Evolutionary conservation across 2,797 vertebrate genomes (phyloP).

Genomic region (Aldrovandia affinis): DNA sequence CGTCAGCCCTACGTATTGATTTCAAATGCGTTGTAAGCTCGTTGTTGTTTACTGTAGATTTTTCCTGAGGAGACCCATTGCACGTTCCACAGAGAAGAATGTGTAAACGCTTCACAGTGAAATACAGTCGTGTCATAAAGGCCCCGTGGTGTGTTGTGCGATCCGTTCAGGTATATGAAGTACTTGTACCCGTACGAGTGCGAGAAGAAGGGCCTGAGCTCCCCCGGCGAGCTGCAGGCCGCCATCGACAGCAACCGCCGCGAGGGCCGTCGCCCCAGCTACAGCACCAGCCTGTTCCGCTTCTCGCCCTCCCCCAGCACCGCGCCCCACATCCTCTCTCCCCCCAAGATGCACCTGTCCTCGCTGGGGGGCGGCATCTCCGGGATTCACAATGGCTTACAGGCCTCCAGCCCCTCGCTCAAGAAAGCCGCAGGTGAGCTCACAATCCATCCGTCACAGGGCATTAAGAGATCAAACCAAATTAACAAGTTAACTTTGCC

Average conservation of each 20-base stretch:
- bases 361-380: conserved; percentile 41
- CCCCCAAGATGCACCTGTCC: conserved; percentile 81
- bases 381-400: conserved; percentile 65
- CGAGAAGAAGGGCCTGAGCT: conserved; percentile 86
- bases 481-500: background rate
- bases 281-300: conserved; percentile 81
- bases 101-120: background rate
- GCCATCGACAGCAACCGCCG: conserved; percentile 87
- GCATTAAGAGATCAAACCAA: background rate
- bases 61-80: background rate
- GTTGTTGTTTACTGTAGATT: background rate
- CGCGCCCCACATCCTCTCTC: conserved; percentile 74
- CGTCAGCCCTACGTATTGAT: background rate
- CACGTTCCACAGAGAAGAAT: background rate
- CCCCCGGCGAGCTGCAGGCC: conserved; percentile 84
- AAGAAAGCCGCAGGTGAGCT: conserved; percentile 68
- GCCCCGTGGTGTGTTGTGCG: background rate
- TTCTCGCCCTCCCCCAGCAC: conserved; percentile 75
- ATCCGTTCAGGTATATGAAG: conserved; percentile 83
- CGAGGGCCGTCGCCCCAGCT: conserved; percentile 84
- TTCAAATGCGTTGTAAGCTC: background rate
- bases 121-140: background rate
- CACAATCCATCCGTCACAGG: background rate
- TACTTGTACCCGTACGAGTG: conserved; percentile 88
- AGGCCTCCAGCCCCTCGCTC: conserved; percentile 62